phyloP scores from a whole-genome alignment of 1,140 invertebrate species.

The Apis florea region DNA sequence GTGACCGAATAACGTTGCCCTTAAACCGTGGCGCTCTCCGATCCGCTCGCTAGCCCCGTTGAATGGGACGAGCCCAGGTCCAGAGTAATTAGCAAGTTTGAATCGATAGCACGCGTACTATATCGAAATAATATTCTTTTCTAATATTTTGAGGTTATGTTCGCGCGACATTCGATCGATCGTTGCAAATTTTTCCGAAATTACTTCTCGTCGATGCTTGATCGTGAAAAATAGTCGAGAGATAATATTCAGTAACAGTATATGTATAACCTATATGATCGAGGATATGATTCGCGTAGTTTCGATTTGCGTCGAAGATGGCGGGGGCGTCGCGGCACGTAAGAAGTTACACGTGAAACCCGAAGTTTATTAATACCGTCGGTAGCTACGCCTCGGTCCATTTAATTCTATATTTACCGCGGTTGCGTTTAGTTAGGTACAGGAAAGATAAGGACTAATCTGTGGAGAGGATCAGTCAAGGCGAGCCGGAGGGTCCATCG shows the following conservation, averaged over 20 bases:
- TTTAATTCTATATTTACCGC: slow-evolving; percentile 69
- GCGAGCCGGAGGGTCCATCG: slow-evolving; percentile 63
- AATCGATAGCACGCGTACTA: not conserved
- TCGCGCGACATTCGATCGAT: too few species aligned
- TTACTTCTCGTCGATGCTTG: too few species aligned
- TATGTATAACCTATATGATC: too few species aligned
- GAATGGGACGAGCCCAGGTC: not conserved
- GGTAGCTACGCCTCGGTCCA: slow-evolving; percentile 46
- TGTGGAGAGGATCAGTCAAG: slow-evolving; percentile 60
- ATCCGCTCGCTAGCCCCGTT: not conserved
- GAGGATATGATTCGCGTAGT: too few species aligned
- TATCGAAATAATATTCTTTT: too few species aligned
- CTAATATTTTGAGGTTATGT: too few species aligned
- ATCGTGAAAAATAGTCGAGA: too few species aligned
- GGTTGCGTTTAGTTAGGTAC: slow-evolving; percentile 49
- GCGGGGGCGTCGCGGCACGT: too few species aligned
- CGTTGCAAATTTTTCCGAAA: too few species aligned
- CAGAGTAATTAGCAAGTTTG: slow-evolving; percentile 10
- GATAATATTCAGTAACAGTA: too few species aligned
- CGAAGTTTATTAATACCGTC: slow-evolving; percentile 61
- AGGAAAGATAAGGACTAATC: slow-evolving; percentile 54
- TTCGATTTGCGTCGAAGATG: too few species aligned
- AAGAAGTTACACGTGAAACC: slow-evolving; percentile 35
- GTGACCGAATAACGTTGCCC: slow-evolving; percentile 61
- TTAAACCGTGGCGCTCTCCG: slow-evolving; percentile 3